phyloP scores from a whole-genome alignment of 2,113 vertebrate species.

The Neofelis nebulosa region DNA sequence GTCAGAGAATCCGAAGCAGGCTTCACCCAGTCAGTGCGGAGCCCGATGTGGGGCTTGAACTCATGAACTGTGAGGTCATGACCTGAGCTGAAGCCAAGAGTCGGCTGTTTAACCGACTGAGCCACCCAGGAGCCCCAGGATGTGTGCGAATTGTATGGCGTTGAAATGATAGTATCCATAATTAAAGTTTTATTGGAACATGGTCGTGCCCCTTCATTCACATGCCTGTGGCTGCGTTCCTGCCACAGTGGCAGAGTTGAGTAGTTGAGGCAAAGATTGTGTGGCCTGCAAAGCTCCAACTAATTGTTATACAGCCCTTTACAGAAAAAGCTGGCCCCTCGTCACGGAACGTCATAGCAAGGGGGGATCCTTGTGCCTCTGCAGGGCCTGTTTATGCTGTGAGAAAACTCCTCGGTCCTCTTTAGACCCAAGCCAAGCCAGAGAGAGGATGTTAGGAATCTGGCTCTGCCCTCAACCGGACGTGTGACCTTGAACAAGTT shows the following conservation, averaged over 20 bases:
- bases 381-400: background rate
- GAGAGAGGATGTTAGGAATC: background rate
- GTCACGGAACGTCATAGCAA: fast-evolving
- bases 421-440: background rate
- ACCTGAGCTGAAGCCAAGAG: too few species aligned
- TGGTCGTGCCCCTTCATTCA: background rate
- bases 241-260: background rate
- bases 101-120: too few species aligned
- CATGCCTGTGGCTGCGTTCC: background rate
- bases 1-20: too few species aligned
- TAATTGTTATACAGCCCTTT: background rate
- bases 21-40: too few species aligned
- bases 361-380: background rate
- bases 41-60: too few species aligned
- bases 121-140: background rate
- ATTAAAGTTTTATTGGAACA: background rate
- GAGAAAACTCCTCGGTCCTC: background rate
- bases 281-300: too few species aligned
- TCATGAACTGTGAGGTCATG: too few species aligned
- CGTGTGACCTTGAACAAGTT: background rate
- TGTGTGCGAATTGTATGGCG: background rate
- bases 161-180: background rate
- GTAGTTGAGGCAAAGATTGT: background rate
- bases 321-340: background rate
- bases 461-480: background rate